Conservation (phyloP, 2,797 vertebrate genomes). For the Protosalanx chinensis region DNA sequence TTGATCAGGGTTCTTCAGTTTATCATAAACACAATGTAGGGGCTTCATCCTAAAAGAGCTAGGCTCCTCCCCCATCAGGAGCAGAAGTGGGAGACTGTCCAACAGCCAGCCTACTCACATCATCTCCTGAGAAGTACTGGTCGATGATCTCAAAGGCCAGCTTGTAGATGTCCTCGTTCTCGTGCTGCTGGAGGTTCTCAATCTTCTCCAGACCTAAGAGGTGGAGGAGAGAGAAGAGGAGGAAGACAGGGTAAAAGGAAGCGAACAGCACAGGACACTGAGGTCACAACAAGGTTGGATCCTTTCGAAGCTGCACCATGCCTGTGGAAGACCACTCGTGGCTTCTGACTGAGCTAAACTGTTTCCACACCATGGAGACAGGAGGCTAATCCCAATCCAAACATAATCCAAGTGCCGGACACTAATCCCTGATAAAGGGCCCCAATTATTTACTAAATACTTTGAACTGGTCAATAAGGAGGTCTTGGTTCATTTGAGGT, state of each 20-base stretch:
- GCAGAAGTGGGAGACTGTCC: too few species aligned
- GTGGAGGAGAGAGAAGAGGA: background rate
- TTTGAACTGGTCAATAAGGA: too few species aligned
- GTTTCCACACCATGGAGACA: background rate
- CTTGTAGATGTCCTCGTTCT: slow-evolving; percentile 92
- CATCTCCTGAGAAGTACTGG: slow-evolving; percentile 90
- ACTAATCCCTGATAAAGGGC: too few species aligned
- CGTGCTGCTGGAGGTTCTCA: slow-evolving; percentile 86
- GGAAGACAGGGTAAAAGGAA: background rate
- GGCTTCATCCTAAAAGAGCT: too few species aligned
- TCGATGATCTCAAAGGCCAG: slow-evolving; percentile 91
- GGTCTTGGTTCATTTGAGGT: too few species aligned
- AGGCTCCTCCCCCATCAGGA: too few species aligned
- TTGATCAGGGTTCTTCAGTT: background rate
- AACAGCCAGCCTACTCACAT: slow-evolving; percentile 74
- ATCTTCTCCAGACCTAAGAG: slow-evolving; percentile 84
- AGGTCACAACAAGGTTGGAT: background rate
- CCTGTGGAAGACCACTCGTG: background rate
- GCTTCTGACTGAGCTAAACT: background rate
- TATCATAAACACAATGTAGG: background rate
- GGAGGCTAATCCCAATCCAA: too few species aligned
- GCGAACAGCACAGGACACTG: background rate
- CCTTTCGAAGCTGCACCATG: background rate
- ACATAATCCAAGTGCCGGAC: too few species aligned
- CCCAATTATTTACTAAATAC: too few species aligned